Evolutionary conservation across 1,140 invertebrate species (phyloP).

Genomic region (Harlomillsia oculata): DNA sequence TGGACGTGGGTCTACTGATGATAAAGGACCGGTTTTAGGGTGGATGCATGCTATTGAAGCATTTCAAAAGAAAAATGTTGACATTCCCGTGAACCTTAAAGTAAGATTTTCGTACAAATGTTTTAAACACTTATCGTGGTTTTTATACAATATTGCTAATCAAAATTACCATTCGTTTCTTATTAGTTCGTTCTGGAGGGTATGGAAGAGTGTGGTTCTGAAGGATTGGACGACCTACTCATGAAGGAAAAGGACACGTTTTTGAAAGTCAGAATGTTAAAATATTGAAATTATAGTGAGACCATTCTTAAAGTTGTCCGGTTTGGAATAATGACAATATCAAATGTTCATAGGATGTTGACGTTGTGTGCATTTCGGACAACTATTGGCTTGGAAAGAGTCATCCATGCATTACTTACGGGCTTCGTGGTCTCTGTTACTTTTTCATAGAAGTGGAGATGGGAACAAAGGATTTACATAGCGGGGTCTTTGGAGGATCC

Average conservation of each 20-base stretch:
- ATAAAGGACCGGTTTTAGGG: slow-evolving; percentile 77
- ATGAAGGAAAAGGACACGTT: slow-evolving; percentile 64
- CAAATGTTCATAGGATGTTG: slow-evolving; percentile 50
- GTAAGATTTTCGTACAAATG: slow-evolving; percentile 39
- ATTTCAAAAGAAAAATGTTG: slow-evolving; percentile 58
- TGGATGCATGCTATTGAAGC: slow-evolving; percentile 92
- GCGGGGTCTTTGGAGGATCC: slow-evolving; percentile 64
- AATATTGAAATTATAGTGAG: not conserved
- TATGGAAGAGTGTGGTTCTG: slow-evolving; percentile 96
- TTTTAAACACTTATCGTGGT: not conserved
- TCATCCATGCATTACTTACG: slow-evolving; percentile 95
- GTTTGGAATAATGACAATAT: not conserved
- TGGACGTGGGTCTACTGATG: slow-evolving; percentile 78
- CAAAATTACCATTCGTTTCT: slow-evolving; percentile 28
- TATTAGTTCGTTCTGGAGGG: slow-evolving; percentile 87
- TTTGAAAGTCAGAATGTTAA: slow-evolving; percentile 45
- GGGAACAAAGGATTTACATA: slow-evolving; percentile 85
- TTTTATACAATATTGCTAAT: too few species aligned
- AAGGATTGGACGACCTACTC: slow-evolving; percentile 83
- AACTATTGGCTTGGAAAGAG: slow-evolving; percentile 97
- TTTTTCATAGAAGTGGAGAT: slow-evolving; percentile 84
- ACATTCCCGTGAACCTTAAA: slow-evolving; percentile 86
- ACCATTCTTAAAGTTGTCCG: slow-evolving; percentile 26
- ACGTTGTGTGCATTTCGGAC: slow-evolving; percentile 96
- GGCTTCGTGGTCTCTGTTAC: slow-evolving; percentile 85